phyloP scores from a whole-genome alignment of 2,113 vertebrate species.

The Pedionomus torquatus region DNA sequence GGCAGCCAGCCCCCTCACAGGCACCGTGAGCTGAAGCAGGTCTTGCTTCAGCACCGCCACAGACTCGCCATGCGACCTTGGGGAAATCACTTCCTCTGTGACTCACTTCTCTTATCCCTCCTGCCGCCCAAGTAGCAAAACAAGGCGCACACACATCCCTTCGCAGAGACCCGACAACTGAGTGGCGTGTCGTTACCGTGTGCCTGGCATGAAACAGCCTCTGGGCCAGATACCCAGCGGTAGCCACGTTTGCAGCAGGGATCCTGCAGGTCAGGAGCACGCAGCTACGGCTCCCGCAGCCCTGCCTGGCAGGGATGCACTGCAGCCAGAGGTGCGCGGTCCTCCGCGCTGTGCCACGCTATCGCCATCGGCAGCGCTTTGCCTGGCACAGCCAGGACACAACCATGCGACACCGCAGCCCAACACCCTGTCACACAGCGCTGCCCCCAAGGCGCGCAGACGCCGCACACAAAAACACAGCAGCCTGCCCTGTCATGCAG shows the following conservation, averaged over 20 bases:
- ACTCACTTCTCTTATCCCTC: background rate
- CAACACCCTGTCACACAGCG: background rate
- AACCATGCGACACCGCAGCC: background rate
- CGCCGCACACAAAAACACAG: background rate
- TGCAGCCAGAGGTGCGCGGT: rapidly evolving
- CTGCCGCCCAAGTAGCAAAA: background rate
- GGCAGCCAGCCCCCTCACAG: background rate
- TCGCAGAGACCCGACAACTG: background rate
- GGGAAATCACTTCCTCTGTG: background rate
- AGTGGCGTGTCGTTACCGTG: background rate
- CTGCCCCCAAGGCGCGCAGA: background rate
- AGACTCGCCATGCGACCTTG: background rate
- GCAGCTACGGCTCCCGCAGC: rapidly evolving
- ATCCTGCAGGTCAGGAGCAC: rapidly evolving
- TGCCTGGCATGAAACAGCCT: background rate
- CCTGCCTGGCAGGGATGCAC: rapidly evolving
- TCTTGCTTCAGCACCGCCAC: background rate
- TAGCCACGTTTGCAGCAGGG: rapidly evolving
- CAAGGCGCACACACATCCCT: background rate
- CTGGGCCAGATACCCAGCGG: background rate
- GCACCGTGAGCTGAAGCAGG: background rate
- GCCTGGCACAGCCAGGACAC: background rate
- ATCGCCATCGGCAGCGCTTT: rapidly evolving
- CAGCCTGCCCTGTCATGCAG: conserved; percentile 57
- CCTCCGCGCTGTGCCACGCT: rapidly evolving